phyloP scores from a whole-genome alignment of 2,888 invertebrate genomes.

The Endotricha flammealis region DNA sequence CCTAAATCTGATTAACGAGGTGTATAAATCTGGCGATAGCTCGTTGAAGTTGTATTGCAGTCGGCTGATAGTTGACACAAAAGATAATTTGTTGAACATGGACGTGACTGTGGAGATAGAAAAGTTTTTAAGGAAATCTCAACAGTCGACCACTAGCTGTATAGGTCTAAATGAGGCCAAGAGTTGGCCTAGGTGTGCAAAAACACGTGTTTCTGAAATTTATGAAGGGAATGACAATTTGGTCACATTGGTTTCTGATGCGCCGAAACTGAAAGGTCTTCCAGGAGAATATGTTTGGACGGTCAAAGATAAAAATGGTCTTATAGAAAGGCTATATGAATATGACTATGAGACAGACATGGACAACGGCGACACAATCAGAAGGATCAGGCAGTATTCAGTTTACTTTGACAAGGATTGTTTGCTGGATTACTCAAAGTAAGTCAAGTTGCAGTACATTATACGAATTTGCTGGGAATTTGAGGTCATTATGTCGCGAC shows the following conservation, averaged over 20 bases:
- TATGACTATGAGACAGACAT: conserved; percentile 46
- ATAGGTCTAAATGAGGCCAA: too few relatives aligned
- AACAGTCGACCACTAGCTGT: conserved; percentile 3
- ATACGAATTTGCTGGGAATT: too few relatives aligned
- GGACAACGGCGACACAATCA: conserved; percentile 51
- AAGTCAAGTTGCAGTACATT: conserved; percentile 17
- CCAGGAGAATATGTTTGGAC: conserved; percentile 64
- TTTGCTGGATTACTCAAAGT: conserved; percentile 50
- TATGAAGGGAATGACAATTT: conserved; percentile 28
- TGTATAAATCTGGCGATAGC: conserved; percentile 49
- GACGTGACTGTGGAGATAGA: conserved; percentile 51
- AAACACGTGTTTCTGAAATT: conserved; percentile 24
- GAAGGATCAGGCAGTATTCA: conserved; percentile 60
- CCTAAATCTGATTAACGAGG: conserved; percentile 45
- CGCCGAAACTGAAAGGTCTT: conserved; percentile 51
- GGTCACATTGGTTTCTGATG: conserved; percentile 30
- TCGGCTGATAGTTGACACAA: conserved; percentile 49
- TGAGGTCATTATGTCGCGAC: too few relatives aligned
- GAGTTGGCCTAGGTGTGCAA: not conserved
- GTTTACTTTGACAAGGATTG: conserved; percentile 65
- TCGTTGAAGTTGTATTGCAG: conserved; percentile 54
- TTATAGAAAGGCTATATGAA: conserved; percentile 64
- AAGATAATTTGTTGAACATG: conserved; percentile 44
- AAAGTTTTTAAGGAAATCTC: conserved; percentile 34
- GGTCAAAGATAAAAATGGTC: conserved; percentile 60